phyloP scores from a whole-genome alignment of 2,888 invertebrate species.

The Orchestes rusci region DNA sequence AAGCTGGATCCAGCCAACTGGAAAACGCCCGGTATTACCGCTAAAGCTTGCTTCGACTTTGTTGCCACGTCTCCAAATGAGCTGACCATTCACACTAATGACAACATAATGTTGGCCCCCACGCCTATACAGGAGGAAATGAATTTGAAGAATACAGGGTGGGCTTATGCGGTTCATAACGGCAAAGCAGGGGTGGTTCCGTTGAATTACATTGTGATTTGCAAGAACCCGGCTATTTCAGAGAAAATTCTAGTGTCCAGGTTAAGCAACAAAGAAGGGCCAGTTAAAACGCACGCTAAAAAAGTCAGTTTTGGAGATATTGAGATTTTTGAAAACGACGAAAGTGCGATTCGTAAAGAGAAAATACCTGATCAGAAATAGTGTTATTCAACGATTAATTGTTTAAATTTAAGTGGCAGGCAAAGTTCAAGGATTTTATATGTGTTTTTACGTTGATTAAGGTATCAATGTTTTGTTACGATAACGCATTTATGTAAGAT shows the following conservation, averaged over 20 bases:
- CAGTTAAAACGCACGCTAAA: constrained; percentile 34
- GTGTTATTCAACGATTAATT: no score
- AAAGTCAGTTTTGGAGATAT: constrained; percentile 44
- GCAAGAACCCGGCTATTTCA: constrained; percentile 27
- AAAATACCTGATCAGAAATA: constrained; percentile 5
- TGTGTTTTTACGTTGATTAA: no score
- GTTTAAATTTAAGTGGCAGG: no score
- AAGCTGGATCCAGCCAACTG: constrained; percentile 58
- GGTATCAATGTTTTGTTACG: no score
- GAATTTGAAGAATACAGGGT: constrained; percentile 57
- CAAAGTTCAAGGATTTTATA: no score
- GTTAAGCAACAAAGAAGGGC: constrained; percentile 17
- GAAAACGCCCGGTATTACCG: constrained; percentile 57
- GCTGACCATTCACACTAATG: constrained; percentile 67
- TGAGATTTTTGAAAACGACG: constrained; percentile 39
- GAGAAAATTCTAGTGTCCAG: constrained; percentile 25
- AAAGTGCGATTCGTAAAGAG: constrained; percentile 16
- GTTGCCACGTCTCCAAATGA: constrained; percentile 65
- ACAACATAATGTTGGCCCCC: constrained; percentile 76
- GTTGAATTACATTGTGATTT: constrained; percentile 49
- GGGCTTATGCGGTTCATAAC: constrained; percentile 59
- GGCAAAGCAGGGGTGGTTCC: constrained; percentile 58
- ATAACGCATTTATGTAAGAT: no score
- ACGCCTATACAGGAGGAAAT: constrained; percentile 66
- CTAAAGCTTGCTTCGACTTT: constrained; percentile 70